Percentiles rank a stretch among this genome's conserved stretches.
Evolutionary conservation across 2,113 vertebrate species (phyloP).

Genomic region (rabbit (Oryctolagus cuniculus)): DNA sequence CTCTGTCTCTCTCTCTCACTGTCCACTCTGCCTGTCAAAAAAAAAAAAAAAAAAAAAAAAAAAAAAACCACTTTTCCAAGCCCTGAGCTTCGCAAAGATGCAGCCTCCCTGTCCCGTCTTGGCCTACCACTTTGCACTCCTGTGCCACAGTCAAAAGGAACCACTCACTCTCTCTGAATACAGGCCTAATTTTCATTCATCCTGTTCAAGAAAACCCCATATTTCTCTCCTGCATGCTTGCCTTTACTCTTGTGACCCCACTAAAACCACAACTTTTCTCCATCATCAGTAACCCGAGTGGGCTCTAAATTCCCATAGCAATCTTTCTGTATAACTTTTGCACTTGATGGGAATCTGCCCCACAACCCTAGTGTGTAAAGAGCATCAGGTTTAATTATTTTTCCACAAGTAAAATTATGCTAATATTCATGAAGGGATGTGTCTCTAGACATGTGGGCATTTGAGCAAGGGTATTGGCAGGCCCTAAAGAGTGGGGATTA

Average conservation of each 20-base stretch:
- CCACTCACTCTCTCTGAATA: not conserved
- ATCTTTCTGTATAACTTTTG: not conserved
- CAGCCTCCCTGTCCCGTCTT: not conserved
- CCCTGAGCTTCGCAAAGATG: not conserved
- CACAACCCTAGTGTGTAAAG: not conserved
- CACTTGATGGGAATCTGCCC: not conserved
- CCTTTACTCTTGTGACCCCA: not conserved
- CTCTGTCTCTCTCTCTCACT: too few relatives aligned
- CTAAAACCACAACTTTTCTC: not conserved
- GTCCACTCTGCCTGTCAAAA: too few relatives aligned
- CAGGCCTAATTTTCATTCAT: not conserved
- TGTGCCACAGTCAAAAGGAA: not conserved
- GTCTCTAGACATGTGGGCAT: not conserved
- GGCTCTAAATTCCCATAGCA: not conserved
- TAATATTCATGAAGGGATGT: not conserved
- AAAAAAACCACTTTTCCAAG: too few relatives aligned
- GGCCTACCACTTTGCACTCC: not conserved
- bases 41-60: too few relatives aligned
- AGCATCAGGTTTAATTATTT: not conserved
- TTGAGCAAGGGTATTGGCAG: not conserved
- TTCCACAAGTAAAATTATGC: not conserved
- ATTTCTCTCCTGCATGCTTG: not conserved
- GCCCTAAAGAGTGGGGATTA: too few relatives aligned
- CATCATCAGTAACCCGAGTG: not conserved
- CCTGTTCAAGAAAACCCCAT: not conserved